Evolutionary conservation across 2,888 invertebrate genomes (phyloP).

Genomic region (Zygaena filipendulae): DNA sequence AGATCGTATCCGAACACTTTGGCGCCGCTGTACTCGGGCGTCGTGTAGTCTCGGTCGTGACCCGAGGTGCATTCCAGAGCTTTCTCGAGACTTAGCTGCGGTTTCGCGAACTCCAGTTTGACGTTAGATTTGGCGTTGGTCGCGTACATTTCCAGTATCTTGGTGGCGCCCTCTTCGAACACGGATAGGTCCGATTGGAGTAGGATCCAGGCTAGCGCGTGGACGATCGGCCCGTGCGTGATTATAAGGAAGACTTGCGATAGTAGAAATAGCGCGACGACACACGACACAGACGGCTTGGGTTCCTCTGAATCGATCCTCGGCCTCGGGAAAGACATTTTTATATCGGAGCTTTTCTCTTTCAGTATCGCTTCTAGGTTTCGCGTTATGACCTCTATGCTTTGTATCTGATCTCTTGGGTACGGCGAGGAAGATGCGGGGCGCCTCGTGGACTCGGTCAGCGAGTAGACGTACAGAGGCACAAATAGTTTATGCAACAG

Average conservation of each 20-base stretch:
- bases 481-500: conserved; percentile 91
- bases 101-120: conserved; percentile 74
- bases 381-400: conserved; percentile 71
- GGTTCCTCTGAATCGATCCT: conserved; percentile 57
- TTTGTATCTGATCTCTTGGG: conserved; percentile 53
- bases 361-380: conserved; percentile 74
- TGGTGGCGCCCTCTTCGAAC: conserved; percentile 75
- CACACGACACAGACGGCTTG: conserved; percentile 85
- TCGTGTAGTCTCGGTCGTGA: conserved; percentile 52
- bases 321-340: conserved; percentile 40
- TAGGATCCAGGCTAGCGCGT: conserved; percentile 90
- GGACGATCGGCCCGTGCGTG: conserved; percentile 90
- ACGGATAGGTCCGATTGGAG: conserved; percentile 82
- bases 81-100: conserved; percentile 80
- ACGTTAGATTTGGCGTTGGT: conserved; percentile 66
- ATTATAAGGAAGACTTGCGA: conserved; percentile 97
- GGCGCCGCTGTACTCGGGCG: conserved; percentile 46
- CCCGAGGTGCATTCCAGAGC: conserved; percentile 69
- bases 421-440: conserved; percentile 39
- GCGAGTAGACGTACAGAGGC: conserved; percentile 93
- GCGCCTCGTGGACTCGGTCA: conserved; percentile 62
- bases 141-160: conserved; percentile 73
- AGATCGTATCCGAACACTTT: conserved; percentile 45
- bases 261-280: conserved; percentile 89
- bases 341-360: conserved; percentile 61